Conservation (phyloP, 2,888 invertebrate species). For the Drosophila mulleri region DNA sequence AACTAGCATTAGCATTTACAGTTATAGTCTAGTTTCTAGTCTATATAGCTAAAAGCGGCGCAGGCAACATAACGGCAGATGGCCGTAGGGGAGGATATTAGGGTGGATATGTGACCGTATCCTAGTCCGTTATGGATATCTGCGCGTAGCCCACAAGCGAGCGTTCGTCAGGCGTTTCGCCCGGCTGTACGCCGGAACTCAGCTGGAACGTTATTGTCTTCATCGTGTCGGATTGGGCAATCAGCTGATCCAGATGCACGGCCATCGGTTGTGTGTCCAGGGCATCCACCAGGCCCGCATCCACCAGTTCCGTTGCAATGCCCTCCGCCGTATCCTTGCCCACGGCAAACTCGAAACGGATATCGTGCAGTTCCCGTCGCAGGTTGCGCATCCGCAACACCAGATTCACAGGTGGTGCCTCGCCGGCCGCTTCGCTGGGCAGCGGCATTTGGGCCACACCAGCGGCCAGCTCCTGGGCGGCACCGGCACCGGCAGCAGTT, state of each 20-base stretch:
- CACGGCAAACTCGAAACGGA: conserved; percentile 97
- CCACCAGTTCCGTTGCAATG: conserved; percentile 96
- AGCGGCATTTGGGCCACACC: conserved; percentile 64
- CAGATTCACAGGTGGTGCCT: conserved; percentile 89
- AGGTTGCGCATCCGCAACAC: conserved; percentile 96
- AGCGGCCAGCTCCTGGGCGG: conserved; percentile 66
- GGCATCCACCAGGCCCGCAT: conserved; percentile 96
- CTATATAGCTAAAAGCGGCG: conserved; percentile 67
- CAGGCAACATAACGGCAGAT: conserved; percentile 41
- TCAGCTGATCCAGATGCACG: conserved; percentile 95
- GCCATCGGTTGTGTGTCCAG: conserved; percentile 97
- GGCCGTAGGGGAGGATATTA: conserved; percentile 15
- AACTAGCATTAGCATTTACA: conserved; percentile 61
- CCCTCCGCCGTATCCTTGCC: conserved; percentile 96
- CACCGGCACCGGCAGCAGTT: conserved; percentile 57
- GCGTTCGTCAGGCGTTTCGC: conserved; percentile 96
- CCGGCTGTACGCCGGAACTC: conserved; percentile 89
- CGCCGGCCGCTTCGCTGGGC: conserved; percentile 69
- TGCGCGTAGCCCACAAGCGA: conserved; percentile 98
- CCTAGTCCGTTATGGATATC: conserved; percentile 95
- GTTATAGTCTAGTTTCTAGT: conserved; percentile 61
- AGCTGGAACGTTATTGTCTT: conserved; percentile 95
- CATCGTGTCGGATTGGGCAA: conserved; percentile 89
- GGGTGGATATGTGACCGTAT: conserved; percentile 31
- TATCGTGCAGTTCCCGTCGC: conserved; percentile 97